Evolutionary conservation across 1,140 invertebrate species (phyloP).

Genomic region (Chelonus insularis): DNA sequence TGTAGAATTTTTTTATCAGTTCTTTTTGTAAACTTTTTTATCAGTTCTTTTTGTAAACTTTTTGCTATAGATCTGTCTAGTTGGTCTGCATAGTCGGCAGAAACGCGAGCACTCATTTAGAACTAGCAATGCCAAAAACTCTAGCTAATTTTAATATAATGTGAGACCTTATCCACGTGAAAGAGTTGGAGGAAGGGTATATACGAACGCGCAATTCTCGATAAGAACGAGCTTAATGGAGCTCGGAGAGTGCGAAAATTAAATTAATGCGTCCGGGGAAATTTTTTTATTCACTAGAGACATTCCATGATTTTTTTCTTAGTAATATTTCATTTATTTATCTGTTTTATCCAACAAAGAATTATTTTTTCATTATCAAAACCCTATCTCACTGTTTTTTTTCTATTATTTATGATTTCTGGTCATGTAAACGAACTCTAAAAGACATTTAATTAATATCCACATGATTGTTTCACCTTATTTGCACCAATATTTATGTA

Average conservation of each 20-base stretch:
- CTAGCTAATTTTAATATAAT: slow-evolving; percentile 28
- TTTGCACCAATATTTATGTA: too few relatives aligned
- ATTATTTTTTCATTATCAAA: too few relatives aligned
- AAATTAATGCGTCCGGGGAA: background rate
- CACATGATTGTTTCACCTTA: too few relatives aligned
- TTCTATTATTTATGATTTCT: too few relatives aligned
- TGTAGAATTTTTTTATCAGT: too few relatives aligned
- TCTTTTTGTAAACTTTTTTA: too few relatives aligned
- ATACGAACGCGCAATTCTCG: slow-evolving; percentile 4
- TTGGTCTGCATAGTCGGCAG: background rate
- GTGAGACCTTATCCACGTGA: slow-evolving; percentile 21
- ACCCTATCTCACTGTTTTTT: too few relatives aligned
- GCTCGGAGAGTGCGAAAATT: background rate
- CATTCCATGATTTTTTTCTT: background rate
- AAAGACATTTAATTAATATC: background rate
- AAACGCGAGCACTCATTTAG: slow-evolving; percentile 12
- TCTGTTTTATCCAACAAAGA: too few relatives aligned
- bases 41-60: too few relatives aligned
- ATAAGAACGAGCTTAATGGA: slow-evolving; percentile 24
- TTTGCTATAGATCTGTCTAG: background rate
- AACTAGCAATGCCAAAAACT: slow-evolving; percentile 23
- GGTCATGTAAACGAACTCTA: too few relatives aligned
- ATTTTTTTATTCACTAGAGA: slow-evolving; percentile 1
- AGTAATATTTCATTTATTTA: background rate
- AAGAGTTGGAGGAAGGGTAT: background rate